phyloP scores from a whole-genome alignment of 2,888 invertebrate genomes.

The Dilophus febrilis region DNA sequence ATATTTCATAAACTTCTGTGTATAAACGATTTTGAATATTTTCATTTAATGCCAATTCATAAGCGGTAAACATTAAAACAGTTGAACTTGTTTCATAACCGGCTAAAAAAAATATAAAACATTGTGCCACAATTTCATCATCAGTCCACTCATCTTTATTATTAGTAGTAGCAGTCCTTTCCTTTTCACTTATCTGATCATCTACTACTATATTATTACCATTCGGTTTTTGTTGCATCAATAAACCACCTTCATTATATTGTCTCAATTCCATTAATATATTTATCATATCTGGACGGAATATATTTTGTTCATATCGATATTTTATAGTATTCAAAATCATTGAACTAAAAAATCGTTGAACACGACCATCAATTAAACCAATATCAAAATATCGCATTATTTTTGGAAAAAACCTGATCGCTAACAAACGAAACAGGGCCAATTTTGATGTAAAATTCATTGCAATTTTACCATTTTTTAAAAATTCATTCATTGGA shows the following conservation, averaged over 20 bases:
- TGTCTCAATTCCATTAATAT: background rate
- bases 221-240: background rate
- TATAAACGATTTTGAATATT: constrained; percentile 34
- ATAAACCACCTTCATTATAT: constrained; percentile 9
- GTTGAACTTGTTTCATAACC: constrained; percentile 32
- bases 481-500: background rate
- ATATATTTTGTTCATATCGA: background rate
- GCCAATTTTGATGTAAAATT: background rate
- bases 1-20: constrained; percentile 31
- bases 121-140: constrained; percentile 13
- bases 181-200: background rate
- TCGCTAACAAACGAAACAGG: background rate
- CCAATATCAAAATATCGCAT: background rate
- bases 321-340: background rate
- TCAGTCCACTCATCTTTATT: constrained; percentile 12
- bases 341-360: background rate
- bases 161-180: constrained; percentile 18
- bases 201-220: constrained; percentile 1
- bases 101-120: constrained; percentile 30
- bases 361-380: background rate
- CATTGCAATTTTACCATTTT: background rate
- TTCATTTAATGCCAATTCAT: constrained; percentile 35
- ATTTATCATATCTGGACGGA: background rate
- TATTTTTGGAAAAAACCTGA: background rate
- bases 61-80: constrained; percentile 28